These are phyloP conservation scores for Gallinago paraguaiae DNA, from an alignment of 2,113 vertebrate genomes.

Conservation along the genomic window DNA sequence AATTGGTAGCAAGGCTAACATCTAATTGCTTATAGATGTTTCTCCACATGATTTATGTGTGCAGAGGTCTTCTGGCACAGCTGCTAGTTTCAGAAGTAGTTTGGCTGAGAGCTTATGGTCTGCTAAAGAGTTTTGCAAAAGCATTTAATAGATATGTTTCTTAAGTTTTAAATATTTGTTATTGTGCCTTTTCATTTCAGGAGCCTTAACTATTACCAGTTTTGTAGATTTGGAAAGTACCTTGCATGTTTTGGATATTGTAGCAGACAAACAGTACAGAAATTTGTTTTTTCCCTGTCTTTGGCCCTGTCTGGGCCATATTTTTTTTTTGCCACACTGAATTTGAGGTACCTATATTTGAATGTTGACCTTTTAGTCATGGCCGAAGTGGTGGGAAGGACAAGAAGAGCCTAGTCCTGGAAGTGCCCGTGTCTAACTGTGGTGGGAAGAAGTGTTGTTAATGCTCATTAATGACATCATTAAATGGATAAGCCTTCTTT, in stretches of 20 bases:
- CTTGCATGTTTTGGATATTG: not conserved
- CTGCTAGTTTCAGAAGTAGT: not conserved
- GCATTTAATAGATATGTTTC: not conserved
- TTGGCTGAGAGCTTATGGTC: not conserved
- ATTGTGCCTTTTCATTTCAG: not conserved
- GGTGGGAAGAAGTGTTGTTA: not conserved
- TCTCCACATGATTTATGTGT: not conserved
- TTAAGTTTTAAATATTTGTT: not conserved
- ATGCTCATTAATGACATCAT: not conserved
- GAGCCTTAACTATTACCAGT: not conserved
- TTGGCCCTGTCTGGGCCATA: not conserved
- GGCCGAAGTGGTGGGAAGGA: not conserved
- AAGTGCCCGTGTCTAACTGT: not conserved
- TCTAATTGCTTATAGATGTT: not conserved
- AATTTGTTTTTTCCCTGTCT: accelerated
- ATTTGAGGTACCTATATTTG: not conserved
- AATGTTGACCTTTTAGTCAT: not conserved
- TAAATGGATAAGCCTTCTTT: constrained; percentile 9
- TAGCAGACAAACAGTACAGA: not conserved
- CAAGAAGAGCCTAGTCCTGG: not conserved
- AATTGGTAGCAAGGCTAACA: not conserved
- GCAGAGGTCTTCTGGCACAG: not conserved
- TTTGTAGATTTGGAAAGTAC: not conserved
- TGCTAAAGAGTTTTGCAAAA: not conserved
- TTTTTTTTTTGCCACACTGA: not conserved